Evolutionary conservation across 2,113 vertebrate genomes (phyloP), one percentile per base, ranked within the genome.

Genomic region (Polypterus bichir): DNA sequence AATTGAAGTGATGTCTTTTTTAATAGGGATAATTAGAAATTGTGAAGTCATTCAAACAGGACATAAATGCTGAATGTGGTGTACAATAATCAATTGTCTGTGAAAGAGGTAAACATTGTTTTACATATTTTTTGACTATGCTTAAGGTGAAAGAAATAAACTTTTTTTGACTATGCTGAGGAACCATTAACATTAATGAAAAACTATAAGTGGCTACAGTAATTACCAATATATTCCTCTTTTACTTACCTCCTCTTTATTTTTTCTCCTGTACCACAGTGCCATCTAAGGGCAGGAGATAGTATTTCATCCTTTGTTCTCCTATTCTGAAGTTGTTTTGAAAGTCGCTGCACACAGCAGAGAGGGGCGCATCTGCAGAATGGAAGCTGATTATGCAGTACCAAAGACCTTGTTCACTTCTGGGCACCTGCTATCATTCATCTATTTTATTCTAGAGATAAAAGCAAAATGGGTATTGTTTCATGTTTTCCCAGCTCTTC

Each of bases 391-490:
- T 73, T 72, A 68, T 62, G 57, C 66, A 66, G 48, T 65, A 53
- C 0, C 0, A 67, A 47, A 6, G 71, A 62, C 48, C 62, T 55
- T 2, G 1, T 6, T 73, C 66, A 62, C 49, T 69, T 59, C 58
- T 71, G 68, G 69, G 70, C 72, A 69, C 71, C 63, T 61, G 47
- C 62, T 66, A 62, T 72, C 70, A 76, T 59, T 45, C 55, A 75
- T 57, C 8, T 67, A 64, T 74, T 77, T 73, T 66, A 76, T 69
- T 66, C 64, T 60, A 47, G 58, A 72, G 67, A 73, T 75, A 68
- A 80, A 77, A 81, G 66, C 60, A 54, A 61, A 65, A 8, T 54
- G 59, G 63, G 11, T n/a, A 62, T 49, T 68, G 62, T 49, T 81
- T 79, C 62, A 74, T 76, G 64, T 74, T 74, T 69, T 64, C 52